Evolutionary conservation across 2,113 vertebrate genomes (phyloP).

Genomic region (Bubo scandiacus): DNA sequence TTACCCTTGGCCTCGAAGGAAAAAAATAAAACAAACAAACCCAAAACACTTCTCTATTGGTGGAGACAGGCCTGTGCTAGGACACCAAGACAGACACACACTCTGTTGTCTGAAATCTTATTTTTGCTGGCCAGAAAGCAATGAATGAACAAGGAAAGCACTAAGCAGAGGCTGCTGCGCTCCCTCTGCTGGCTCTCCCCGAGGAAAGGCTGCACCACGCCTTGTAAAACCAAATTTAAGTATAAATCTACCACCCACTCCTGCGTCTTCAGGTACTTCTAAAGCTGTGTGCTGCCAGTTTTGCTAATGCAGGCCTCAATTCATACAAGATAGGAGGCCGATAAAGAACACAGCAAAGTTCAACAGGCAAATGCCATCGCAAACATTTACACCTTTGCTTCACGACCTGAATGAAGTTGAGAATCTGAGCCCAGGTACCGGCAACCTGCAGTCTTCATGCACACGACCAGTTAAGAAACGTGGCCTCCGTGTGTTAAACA

Average conservation of each 20-base stretch:
- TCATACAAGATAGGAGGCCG: rapidly evolving
- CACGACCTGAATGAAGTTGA: not conserved
- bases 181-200: conserved; percentile 13
- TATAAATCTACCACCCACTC: not conserved
- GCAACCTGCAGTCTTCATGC: not conserved
- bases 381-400: not conserved
- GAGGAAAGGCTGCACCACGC: not conserved
- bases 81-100: rapidly evolving
- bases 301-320: not conserved
- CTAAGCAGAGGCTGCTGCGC: not conserved
- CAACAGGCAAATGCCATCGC: not conserved
- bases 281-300: not conserved
- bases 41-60: rapidly evolving
- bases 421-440: not conserved
- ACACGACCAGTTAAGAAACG: rapidly evolving
- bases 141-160: not conserved
- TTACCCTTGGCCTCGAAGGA: not conserved
- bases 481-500: rapidly evolving
- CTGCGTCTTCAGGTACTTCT: not conserved
- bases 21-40: not conserved
- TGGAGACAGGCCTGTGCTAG: not conserved
- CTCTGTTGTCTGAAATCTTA: not conserved
- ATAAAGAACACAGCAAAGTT: not conserved
- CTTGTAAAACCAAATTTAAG: rapidly evolving
- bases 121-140: not conserved